Conservation (phyloP, 1,140 invertebrate genomes). For the Lepidurus apus region DNA sequence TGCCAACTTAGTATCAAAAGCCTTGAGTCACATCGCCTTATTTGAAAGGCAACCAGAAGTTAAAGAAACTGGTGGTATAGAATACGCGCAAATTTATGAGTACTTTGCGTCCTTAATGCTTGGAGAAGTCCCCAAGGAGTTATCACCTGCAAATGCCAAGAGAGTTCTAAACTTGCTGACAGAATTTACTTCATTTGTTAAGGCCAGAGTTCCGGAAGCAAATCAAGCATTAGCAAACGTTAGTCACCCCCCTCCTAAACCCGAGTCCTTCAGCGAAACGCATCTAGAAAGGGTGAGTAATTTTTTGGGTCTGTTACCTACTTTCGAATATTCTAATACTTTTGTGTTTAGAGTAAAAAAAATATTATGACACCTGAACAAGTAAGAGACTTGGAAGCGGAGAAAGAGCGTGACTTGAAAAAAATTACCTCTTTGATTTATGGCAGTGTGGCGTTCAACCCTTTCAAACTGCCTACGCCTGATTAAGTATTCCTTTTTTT, state of each 20-base stretch:
- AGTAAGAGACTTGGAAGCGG: not conserved
- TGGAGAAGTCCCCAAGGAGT: not conserved
- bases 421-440: not conserved
- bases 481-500: not conserved
- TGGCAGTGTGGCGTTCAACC: not conserved
- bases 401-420: not conserved
- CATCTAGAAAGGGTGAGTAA: not conserved
- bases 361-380: not conserved
- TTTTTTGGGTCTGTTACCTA: not conserved
- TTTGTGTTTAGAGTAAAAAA: not conserved
- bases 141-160: not conserved
- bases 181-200: not conserved
- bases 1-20: not conserved
- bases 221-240: not conserved
- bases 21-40: not conserved
- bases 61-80: not conserved
- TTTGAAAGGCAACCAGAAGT: not conserved
- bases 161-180: not conserved
- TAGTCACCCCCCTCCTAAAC: not conserved
- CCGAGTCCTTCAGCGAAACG: not conserved
- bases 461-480: not conserved
- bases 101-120: not conserved
- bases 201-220: not conserved
- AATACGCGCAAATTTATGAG: not conserved
- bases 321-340: not conserved